phyloP scores from a whole-genome alignment of 2,113 vertebrate genomes.

The Xiphias gladius region DNA sequence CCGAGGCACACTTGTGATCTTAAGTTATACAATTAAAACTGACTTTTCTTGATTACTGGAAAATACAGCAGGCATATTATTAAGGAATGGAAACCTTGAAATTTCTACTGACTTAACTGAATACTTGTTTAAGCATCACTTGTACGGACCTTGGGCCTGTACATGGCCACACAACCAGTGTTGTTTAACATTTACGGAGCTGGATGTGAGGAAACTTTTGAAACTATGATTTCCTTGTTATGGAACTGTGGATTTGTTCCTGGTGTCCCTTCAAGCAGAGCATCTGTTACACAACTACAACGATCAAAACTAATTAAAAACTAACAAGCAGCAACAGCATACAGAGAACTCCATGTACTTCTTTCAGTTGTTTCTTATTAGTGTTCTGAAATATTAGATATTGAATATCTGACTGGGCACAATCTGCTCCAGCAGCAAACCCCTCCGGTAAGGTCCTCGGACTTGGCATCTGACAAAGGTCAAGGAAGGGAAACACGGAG shows the following conservation, averaged over 20 bases:
- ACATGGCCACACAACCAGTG: neutral
- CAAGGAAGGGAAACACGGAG: slow-evolving; percentile 65
- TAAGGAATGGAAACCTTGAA: neutral
- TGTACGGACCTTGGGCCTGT: neutral
- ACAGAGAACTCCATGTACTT: neutral
- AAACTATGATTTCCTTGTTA: slow-evolving; percentile 6
- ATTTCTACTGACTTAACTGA: neutral
- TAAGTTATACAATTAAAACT: neutral
- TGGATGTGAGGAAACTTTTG: neutral
- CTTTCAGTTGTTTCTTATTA: slow-evolving; percentile 15
- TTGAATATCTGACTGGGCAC: slow-evolving; percentile 18
- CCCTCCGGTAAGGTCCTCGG: slow-evolving; percentile 12
- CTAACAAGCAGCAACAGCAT: neutral
- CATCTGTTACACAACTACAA: slow-evolving; percentile 24
- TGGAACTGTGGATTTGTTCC: slow-evolving; percentile 40
- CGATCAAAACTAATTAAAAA: slow-evolving; percentile 38
- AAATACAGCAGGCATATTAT: neutral
- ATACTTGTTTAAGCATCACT: neutral
- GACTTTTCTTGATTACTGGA: neutral
- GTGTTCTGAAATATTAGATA: slow-evolving; percentile 20
- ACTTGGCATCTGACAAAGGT: slow-evolving; percentile 69
- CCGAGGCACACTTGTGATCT: neutral
- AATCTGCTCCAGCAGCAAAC: slow-evolving; percentile 1
- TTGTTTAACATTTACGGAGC: neutral
- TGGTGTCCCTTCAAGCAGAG: slow-evolving; percentile 31